Evolutionary conservation across 1,140 invertebrate species (phyloP), one percentile per base, ranked within the genome.

Genomic region (Ceratosolen fusciceps): DNA sequence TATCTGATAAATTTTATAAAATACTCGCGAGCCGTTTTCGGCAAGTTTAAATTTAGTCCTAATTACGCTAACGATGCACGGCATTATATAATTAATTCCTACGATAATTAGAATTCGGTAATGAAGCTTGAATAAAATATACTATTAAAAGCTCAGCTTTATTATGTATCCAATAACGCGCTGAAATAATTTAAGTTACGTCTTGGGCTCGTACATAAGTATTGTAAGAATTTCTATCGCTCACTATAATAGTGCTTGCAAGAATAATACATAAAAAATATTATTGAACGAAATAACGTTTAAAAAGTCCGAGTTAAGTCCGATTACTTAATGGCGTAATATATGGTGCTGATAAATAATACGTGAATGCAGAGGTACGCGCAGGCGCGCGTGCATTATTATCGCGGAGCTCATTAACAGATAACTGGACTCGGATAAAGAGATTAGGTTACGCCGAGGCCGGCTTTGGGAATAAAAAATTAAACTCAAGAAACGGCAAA

Each of bases 271-370:
- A n/a, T 58, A 21, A 58, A 58, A n/a, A 58, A 58, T 26, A 58
- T 58, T 58, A 58, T 58, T n/a, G 29, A 58, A 26, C 5, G 56
- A 58, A 58, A 58, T n/a, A 29, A 26, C 29, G 29, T 58, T 29
- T 58, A 58, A 58, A 58, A 58, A 58, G 9, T 58, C 29, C 24
- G 2, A 58, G 12, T 26, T 8, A 26, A 7, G 24, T 58, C n/a
- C n/a, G n/a, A n/a, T n/a, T n/a, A n/a, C n/a, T 58, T 58, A 60
- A 60, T 60, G 58, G 31, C 26, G 8, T 60, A 60, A 60, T 60
- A 60, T 60, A 60, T 60, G 31, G 29, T 9, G 29, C 29, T 60
- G 58, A 60, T 60, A 60, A 60, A 60, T 60, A 60, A 60, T n/a
- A n/a, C n/a, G 58, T 31, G 31, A 60, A 60, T 60, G 31, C 26